Conservation (phyloP, 2,113 vertebrate genomes). For the Condylura cristata region DNA sequence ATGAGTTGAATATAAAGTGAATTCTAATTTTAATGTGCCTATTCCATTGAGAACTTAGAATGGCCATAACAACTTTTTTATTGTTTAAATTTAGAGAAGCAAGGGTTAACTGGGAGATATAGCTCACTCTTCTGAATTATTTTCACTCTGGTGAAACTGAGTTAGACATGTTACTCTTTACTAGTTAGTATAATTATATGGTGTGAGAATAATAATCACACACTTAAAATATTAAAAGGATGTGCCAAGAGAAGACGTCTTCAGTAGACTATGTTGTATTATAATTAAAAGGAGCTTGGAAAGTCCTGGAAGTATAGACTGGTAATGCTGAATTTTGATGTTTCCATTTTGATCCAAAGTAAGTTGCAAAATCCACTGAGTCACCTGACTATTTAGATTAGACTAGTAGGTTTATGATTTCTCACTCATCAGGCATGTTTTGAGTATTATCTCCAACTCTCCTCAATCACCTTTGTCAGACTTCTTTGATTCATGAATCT, state of each 20-base stretch:
- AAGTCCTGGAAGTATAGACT: conserved; percentile 81
- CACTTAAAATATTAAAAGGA: conserved; percentile 72
- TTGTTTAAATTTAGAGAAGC: not conserved
- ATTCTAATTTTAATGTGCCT: not conserved
- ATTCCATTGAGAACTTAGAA: not conserved
- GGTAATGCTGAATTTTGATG: conserved; percentile 77
- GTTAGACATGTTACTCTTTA: conserved; percentile 66
- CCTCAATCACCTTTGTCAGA: not conserved
- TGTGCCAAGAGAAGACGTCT: conserved; percentile 65
- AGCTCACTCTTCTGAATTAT: conserved; percentile 53
- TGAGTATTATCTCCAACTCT: conserved; percentile 64
- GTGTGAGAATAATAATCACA: conserved; percentile 74
- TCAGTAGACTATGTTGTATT: conserved; percentile 64
- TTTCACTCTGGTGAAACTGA: conserved; percentile 41
- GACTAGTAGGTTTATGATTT: conserved; percentile 76
- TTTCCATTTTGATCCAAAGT: conserved; percentile 80
- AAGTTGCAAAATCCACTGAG: conserved; percentile 77
- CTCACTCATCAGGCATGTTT: conserved; percentile 63
- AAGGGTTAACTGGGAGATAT: conserved; percentile 31
- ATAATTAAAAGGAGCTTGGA: conserved; percentile 80
- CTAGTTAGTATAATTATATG: conserved; percentile 69
- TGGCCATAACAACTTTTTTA: not conserved
- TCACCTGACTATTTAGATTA: conserved; percentile 76
- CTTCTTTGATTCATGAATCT: not conserved
- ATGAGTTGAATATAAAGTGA: not conserved